Evolutionary conservation across 2,888 invertebrate genomes (phyloP), one percentile per base, ranked within the genome.

Genomic region (Oligia latruncula): DNA sequence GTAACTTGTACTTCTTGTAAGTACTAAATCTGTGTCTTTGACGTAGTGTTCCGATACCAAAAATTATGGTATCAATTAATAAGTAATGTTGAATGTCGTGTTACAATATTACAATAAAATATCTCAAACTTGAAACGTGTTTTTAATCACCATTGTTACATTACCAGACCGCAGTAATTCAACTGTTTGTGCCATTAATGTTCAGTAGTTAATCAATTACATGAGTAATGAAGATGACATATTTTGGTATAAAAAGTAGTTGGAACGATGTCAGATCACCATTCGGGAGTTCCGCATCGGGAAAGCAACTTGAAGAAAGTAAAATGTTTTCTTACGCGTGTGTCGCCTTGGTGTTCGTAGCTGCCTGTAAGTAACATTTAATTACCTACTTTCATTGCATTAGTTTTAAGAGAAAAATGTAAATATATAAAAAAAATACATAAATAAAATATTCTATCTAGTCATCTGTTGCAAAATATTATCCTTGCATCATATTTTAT

Each of bases 241-340:
- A 75, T 80, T 84, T 88, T 84, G 9, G 88, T 91, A 92, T 92
- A 92, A 89, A 92, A 89, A 79, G 77, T 76, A 74, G 80, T 58
- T 43, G 70, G n/a, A 58, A 4, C 23, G 6, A 9, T 64, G 40
- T 43, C 55, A 72, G 35, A 46, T 71, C 65, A 89, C 86, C 89
- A 91, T 86, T 90, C 77, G 23, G 40, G 23, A 72, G 75, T 78
- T 65, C 11, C n/a, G n/a, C 58, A 49, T 67, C 62, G 74, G 67
- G 8, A 72, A 70, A 83, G 67, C 62, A 74, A 71, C 46, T 58
- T 76, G 43, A 74, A 70, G 40, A 76, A 58, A 70, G 29, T 55
- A 82, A 91, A 74, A 93, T 93, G 93, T 84, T 90, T 13, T 87
- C 78, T 43, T 88, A 87, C 81, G 11, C 91, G 65, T 88, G 82